Evolutionary conservation across 2,888 invertebrate genomes (phyloP).

Genomic region (Ashinkailepas kermadecensis): DNA sequence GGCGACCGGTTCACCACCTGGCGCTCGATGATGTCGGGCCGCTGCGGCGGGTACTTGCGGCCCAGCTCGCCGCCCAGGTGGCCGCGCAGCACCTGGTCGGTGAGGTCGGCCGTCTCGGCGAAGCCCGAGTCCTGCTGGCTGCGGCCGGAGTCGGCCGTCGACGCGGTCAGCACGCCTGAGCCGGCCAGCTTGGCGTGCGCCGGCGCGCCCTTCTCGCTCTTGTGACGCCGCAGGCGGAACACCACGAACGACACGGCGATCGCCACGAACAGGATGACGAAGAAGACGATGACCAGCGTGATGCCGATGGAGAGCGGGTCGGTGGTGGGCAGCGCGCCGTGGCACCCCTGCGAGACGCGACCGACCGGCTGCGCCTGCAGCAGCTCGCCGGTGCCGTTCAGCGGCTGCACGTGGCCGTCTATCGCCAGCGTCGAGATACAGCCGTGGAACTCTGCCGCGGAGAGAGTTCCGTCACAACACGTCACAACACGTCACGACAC

Average conservation of each 20-base stretch:
- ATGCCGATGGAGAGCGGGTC: slow-evolving; percentile 87
- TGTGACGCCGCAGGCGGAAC: slow-evolving; percentile 76
- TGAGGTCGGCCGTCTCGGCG: slow-evolving; percentile 35
- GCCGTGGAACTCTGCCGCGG: slow-evolving; percentile 62
- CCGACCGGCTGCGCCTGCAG: slow-evolving; percentile 42
- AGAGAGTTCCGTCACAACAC: background rate
- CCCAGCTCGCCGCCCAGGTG: slow-evolving; percentile 70
- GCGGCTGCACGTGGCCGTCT: slow-evolving; percentile 80
- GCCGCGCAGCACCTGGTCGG: slow-evolving; percentile 48
- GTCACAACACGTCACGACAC: too few relatives aligned
- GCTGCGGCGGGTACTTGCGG: slow-evolving; percentile 80
- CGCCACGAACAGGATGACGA: slow-evolving; percentile 78
- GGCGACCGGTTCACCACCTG: slow-evolving; percentile 79
- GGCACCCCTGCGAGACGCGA: slow-evolving; percentile 67
- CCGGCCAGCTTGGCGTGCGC: slow-evolving; percentile 43
- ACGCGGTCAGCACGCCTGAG: slow-evolving; percentile 32
- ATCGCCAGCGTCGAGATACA: slow-evolving; percentile 83
- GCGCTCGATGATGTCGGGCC: slow-evolving; percentile 88
- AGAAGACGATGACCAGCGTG: slow-evolving; percentile 87
- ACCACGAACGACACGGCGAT: slow-evolving; percentile 87
- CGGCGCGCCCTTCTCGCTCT: slow-evolving; percentile 66
- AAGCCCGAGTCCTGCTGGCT: slow-evolving; percentile 34
- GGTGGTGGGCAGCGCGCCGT: slow-evolving; percentile 67
- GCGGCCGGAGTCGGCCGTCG: slow-evolving; percentile 40
- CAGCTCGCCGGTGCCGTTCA: slow-evolving; percentile 67